These are phyloP conservation scores for Tenthredo notha DNA, from an alignment of 2,888 invertebrate species.

Conservation along the genomic window DNA sequence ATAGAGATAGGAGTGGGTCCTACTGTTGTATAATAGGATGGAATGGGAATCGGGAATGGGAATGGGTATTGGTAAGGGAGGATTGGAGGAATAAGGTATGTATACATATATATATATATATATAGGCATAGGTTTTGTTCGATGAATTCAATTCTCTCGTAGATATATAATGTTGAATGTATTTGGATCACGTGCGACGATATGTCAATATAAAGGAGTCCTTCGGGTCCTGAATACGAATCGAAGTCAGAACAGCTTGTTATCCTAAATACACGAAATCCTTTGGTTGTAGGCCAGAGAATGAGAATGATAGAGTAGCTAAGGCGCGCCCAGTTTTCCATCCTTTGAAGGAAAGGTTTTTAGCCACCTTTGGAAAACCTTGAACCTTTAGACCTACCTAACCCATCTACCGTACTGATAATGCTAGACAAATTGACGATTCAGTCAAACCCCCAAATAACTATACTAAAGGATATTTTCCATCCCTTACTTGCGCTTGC, in stretches of 20 bases:
- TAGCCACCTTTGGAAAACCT: conserved; percentile 25
- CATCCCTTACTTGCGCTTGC: background rate
- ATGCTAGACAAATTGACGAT: conserved; percentile 78
- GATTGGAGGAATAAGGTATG: background rate
- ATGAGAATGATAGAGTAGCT: conserved; percentile 22
- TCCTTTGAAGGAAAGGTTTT: conserved; percentile 27
- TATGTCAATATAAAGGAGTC: conserved; percentile 78
- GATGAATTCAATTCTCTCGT: conserved; percentile 15
- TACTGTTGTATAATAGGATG: conserved; percentile 23
- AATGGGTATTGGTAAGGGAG: background rate
- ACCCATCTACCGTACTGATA: conserved; percentile 64
- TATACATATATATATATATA: too few species aligned
- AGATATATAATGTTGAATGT: conserved; percentile 76
- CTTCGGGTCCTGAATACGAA: conserved; percentile 76
- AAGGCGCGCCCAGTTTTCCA: background rate
- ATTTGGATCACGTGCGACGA: conserved; percentile 78
- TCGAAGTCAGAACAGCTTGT: conserved; percentile 75
- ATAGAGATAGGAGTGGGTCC: background rate
- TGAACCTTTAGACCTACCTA: conserved; percentile 40
- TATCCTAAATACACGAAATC: conserved; percentile 79
- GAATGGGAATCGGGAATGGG: background rate
- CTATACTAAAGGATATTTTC: background rate
- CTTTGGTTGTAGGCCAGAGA: conserved; percentile 66
- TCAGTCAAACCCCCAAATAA: conserved; percentile 69
- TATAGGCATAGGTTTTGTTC: conserved; percentile 1